Evolutionary conservation across 2,888 invertebrate species (phyloP), one percentile per base, ranked within the genome.

Genomic region (Lycophotia porphyrea): DNA sequence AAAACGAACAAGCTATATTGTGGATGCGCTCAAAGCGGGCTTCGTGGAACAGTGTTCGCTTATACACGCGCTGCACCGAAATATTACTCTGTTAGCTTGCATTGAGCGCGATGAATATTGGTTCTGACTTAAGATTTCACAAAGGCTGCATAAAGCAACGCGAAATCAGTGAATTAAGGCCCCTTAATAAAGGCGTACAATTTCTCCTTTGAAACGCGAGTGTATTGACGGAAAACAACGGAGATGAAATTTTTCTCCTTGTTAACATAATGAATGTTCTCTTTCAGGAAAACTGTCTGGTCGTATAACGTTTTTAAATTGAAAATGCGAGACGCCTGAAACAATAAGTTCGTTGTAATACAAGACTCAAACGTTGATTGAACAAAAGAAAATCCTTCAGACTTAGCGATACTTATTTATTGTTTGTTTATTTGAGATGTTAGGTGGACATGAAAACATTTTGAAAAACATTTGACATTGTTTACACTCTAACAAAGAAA

Each of bases 1-100:
- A 90, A 90, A 91, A 90, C 88, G 87, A 86, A 83, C 84, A 77
- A 79, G 83, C 74, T 84, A 80, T 84, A 85, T 87, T 87, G 84
- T 87, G 84, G 73, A 86, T 69, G 78, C 71, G 82, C 84, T 88
- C 86, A 87, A 84, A 91, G 88, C 85, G 78, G 42, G 85, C 84
- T 79, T 76, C 76, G 74, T 64, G 71, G 72, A 78, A 71, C 81
- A 76, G 60, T 68, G 71, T 65, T 80, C 78, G 74, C 84, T 78
- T 77, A n/a, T n/a, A n/a, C n/a, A 61, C 70, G 71, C 75, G 67
- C 47, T 76, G 78, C 76, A 71, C 63, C 63, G 71, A 80, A 83
- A 85, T 84, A 86, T 84, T 81, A 81, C 77, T 81, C 66, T 73
- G 64, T 78, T 67, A 83, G 24, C 75, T 75, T 68, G 71, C 76